phyloP scores from a whole-genome alignment of 2,797 vertebrate genomes.

The Tapera naevia region DNA sequence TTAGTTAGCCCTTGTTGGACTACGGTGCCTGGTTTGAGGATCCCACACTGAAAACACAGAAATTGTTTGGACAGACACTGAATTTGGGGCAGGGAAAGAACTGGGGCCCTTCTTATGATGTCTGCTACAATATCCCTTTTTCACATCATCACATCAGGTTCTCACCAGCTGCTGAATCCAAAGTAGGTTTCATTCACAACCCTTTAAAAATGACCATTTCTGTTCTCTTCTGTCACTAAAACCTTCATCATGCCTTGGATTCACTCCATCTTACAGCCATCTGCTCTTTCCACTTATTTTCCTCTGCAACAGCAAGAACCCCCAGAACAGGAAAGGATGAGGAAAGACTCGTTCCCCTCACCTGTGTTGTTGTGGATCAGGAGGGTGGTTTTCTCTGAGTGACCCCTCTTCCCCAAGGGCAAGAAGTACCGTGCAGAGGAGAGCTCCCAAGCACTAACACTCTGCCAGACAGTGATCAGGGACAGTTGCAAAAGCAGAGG shows the following conservation, averaged over 20 bases:
- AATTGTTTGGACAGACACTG: background rate
- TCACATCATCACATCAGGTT: background rate
- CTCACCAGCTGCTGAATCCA: background rate
- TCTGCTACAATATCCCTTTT: background rate
- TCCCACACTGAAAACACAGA: background rate
- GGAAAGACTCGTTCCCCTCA: slow-evolving; percentile 21
- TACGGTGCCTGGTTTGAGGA: background rate
- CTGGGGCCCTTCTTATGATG: too few species aligned
- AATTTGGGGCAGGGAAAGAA: background rate
- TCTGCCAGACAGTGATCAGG: slow-evolving; percentile 62
- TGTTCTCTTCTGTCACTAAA: background rate
- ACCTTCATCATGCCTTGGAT: background rate
- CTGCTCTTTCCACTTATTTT: background rate
- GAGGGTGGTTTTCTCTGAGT: slow-evolving; percentile 78
- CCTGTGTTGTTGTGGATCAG: slow-evolving; percentile 89
- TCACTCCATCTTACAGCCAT: background rate
- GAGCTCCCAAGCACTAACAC: slow-evolving; percentile 76
- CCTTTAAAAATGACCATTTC: background rate
- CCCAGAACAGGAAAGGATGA: background rate
- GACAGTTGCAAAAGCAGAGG: slow-evolving; percentile 77
- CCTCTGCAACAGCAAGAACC: background rate
- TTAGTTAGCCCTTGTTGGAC: background rate
- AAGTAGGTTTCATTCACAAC: background rate
- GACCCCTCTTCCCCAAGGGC: slow-evolving; percentile 67
- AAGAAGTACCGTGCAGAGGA: slow-evolving; percentile 81